These are phyloP conservation scores for Pavo muticus DNA, from an alignment of 2,113 vertebrate species.

Conservation along the genomic window DNA sequence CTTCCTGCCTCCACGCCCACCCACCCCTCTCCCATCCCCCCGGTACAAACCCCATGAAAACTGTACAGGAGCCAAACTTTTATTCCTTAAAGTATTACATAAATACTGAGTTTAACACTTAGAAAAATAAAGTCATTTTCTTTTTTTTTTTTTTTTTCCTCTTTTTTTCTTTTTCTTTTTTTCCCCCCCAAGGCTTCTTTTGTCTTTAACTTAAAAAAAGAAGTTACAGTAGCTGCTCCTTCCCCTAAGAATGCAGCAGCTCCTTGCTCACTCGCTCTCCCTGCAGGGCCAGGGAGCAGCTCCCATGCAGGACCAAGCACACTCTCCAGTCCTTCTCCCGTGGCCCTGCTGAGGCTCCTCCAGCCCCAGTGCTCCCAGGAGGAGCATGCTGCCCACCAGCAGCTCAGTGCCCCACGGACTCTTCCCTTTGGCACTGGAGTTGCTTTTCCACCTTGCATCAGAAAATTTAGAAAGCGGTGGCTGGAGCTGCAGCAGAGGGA, in stretches of 20 bases:
- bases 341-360: slow-evolving; percentile 32
- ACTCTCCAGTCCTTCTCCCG: slow-evolving; percentile 53
- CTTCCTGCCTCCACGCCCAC: slow-evolving; percentile 61
- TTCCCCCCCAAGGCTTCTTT: slow-evolving; percentile 74
- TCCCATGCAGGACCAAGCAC: slow-evolving; percentile 45
- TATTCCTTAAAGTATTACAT: slow-evolving; percentile 87
- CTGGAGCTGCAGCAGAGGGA: slow-evolving; percentile 34
- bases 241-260: slow-evolving; percentile 75
- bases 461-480: slow-evolving; percentile 1
- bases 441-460: slow-evolving; percentile 25
- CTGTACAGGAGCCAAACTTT: slow-evolving; percentile 78
- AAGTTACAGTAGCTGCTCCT: slow-evolving; percentile 82
- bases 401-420: neutral
- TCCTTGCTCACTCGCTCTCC: slow-evolving; percentile 58
- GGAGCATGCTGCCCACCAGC: neutral
- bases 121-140: slow-evolving; percentile 89
- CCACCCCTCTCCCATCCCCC: slow-evolving; percentile 52
- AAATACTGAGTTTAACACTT: slow-evolving; percentile 90
- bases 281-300: slow-evolving; percentile 59
- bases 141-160: slow-evolving; percentile 61
- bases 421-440: slow-evolving; percentile 44
- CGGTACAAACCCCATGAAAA: slow-evolving; percentile 77
- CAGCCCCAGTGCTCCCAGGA: neutral
- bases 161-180: neutral
- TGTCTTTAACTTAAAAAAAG: slow-evolving; percentile 78